Percentiles rank a stretch among this genome's conserved stretches.
These are phyloP conservation scores for Actinia equina DNA, from an alignment of 64 coral and sea anemone genomes.

Conservation along the genomic window DNA sequence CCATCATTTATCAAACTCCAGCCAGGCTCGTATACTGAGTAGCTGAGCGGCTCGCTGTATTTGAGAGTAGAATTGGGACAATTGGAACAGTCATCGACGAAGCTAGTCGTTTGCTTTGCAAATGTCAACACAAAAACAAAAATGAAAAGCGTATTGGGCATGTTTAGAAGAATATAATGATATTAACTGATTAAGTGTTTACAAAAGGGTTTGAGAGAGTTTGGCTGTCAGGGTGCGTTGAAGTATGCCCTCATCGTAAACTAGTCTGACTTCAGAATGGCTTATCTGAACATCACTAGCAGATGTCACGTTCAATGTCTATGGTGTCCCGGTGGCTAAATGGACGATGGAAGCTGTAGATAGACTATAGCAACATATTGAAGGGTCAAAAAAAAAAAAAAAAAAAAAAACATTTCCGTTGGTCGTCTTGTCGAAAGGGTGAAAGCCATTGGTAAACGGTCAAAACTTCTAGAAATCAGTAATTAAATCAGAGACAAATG, in stretches of 20 bases:
- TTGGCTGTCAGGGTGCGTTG: too few relatives aligned
- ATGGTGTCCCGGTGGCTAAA: too few relatives aligned
- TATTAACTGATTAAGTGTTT: too few relatives aligned
- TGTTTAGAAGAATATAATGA: background rate
- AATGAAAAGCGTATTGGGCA: background rate
- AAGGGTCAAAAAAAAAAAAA: too few relatives aligned
- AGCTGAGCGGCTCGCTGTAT: constrained; percentile 6
- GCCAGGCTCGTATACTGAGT: constrained; percentile 15
- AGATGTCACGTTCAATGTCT: background rate
- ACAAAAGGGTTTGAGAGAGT: too few relatives aligned
- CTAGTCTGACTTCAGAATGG: background rate
- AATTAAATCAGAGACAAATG: too few relatives aligned
- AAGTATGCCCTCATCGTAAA: background rate
- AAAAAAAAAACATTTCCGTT: too few relatives aligned
- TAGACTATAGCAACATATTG: too few relatives aligned
- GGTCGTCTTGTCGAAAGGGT: too few relatives aligned
- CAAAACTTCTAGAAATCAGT: too few relatives aligned
- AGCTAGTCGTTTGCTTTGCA: background rate
- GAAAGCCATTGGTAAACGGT: too few relatives aligned
- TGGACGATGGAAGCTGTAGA: too few relatives aligned
- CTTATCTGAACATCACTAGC: background rate
- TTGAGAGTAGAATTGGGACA: constrained; percentile 2
- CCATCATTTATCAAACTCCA: constrained; percentile 31
- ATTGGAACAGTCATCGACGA: background rate
- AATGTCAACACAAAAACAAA: background rate